These are phyloP conservation scores for Macrophya annulata DNA, from an alignment of 2,888 invertebrate genomes.

Conservation along the genomic window DNA sequence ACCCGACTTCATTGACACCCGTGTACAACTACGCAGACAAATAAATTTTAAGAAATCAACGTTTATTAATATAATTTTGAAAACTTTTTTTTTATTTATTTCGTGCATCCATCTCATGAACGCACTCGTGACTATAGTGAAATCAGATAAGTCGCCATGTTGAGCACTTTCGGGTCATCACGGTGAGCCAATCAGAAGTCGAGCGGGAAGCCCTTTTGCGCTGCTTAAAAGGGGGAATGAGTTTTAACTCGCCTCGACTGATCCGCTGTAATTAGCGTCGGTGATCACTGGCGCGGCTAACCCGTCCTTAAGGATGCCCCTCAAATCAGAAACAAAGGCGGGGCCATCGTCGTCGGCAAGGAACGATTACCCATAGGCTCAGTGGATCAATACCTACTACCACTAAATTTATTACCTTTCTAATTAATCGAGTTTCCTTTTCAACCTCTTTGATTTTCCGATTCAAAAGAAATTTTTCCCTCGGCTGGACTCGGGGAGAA, in stretches of 20 bases:
- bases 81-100: too few relatives aligned
- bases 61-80: neutral
- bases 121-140: slow-evolving; percentile 61
- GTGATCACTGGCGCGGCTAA: slow-evolving; percentile 78
- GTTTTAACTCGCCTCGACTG: slow-evolving; percentile 76
- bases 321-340: slow-evolving; percentile 76
- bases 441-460: slow-evolving; percentile 32
- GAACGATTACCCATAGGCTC: slow-evolving; percentile 36
- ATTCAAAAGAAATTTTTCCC: neutral
- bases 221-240: slow-evolving; percentile 74
- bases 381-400: slow-evolving; percentile 45
- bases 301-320: slow-evolving; percentile 78
- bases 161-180: slow-evolving; percentile 78
- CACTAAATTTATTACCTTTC: slow-evolving; percentile 46
- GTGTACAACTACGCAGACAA: neutral
- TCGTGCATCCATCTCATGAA: neutral
- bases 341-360: slow-evolving; percentile 61
- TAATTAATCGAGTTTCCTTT: slow-evolving; percentile 55
- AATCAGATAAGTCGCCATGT: slow-evolving; percentile 78
- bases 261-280: slow-evolving; percentile 78
- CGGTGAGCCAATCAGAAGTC: slow-evolving; percentile 73
- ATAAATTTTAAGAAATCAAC: neutral
- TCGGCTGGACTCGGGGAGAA: neutral
- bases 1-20: slow-evolving; percentile 24
- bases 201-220: slow-evolving; percentile 76